Conservation (phyloP, 2,113 vertebrate species). For the Ursus arctos region DNA sequence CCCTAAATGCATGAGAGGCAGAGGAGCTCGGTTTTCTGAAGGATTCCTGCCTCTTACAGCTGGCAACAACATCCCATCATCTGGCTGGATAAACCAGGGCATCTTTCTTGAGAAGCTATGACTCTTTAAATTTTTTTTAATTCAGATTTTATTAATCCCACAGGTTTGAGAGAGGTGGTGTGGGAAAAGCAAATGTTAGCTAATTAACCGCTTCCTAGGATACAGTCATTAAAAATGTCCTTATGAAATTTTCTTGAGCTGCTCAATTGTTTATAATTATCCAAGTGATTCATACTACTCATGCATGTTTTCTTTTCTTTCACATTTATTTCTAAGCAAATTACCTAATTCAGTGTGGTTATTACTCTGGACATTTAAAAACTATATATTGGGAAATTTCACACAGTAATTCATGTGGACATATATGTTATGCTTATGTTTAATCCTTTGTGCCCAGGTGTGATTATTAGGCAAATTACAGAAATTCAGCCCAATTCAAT, state of each 20-base stretch:
- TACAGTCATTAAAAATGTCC: neutral
- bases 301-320: neutral
- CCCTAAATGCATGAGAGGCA: neutral
- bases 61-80: neutral
- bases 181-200: conserved; percentile 35
- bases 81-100: neutral
- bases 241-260: neutral
- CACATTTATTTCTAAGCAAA: conserved; percentile 50
- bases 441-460: neutral
- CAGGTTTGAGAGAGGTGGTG: neutral
- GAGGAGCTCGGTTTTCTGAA: neutral
- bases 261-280: neutral
- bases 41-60: neutral
- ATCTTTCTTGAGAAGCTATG: neutral
- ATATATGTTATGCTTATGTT: conserved; percentile 21
- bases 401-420: neutral
- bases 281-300: neutral
- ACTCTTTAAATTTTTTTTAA: neutral
- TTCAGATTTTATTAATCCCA: neutral
- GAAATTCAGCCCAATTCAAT: neutral
- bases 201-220: conserved; percentile 30
- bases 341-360: conserved; percentile 31
- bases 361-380: conserved; percentile 34
- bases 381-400: conserved; percentile 25
- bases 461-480: conserved; percentile 19